These are phyloP conservation scores for Parascotia fuliginaria DNA, from an alignment of 2,888 invertebrate genomes.

Conservation along the genomic window DNA sequence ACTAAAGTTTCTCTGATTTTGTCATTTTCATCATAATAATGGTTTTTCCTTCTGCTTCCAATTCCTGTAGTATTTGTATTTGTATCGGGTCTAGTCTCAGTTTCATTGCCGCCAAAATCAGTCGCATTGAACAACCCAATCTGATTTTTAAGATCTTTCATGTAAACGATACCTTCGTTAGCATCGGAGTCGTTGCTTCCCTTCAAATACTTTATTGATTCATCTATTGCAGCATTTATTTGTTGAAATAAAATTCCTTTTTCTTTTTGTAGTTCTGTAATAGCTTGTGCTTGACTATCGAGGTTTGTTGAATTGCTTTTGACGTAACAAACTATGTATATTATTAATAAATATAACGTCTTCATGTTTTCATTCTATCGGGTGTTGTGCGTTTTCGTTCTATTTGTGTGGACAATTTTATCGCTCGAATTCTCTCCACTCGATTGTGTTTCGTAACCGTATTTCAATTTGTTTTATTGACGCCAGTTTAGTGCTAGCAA, in stretches of 20 bases:
- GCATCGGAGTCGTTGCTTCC: conserved; percentile 54
- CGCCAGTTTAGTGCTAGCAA: background rate
- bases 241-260: conserved; percentile 48
- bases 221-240: conserved; percentile 59
- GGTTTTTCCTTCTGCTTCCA: background rate
- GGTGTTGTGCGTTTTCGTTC: background rate
- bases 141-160: conserved; percentile 53
- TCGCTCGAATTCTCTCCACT: background rate
- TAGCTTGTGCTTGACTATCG: conserved; percentile 7
- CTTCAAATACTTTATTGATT: conserved; percentile 46
- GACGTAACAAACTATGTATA: background rate
- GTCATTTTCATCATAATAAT: background rate
- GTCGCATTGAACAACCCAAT: conserved; percentile 42
- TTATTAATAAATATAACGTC: background rate
- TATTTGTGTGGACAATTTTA: background rate
- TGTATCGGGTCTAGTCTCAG: conserved; percentile 9
- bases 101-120: background rate
- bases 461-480: conserved; percentile 8
- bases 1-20: background rate
- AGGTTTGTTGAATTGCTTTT: background rate
- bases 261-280: conserved; percentile 49
- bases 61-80: background rate
- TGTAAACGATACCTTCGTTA: conserved; percentile 43
- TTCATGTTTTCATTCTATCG: conserved; percentile 11
- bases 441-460: background rate